Percentiles rank a stretch among this genome's conserved stretches.
phyloP scores from a whole-genome alignment of 1,140 invertebrate genomes.

The Cyclargus thomasi region DNA sequence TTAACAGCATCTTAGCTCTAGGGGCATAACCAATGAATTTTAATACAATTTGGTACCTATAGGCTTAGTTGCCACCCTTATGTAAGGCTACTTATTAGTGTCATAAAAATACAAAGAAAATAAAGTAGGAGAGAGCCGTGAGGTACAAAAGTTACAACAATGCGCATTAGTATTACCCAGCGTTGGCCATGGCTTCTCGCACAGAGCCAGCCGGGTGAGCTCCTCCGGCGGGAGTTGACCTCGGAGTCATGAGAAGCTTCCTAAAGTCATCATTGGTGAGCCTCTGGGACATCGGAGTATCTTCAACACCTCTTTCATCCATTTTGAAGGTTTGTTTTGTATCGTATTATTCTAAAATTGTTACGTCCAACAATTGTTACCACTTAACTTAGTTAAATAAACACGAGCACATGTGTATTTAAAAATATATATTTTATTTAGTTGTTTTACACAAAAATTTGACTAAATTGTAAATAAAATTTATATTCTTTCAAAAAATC shows the following conservation, averaged over 20 bases:
- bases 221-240: constrained; percentile 78
- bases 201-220: constrained; percentile 72
- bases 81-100: too few species aligned
- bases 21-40: too few species aligned
- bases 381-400: neutral
- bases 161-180: constrained; percentile 65
- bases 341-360: neutral
- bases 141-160: too few species aligned
- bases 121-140: too few species aligned
- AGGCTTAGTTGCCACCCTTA: too few species aligned
- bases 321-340: constrained; percentile 31
- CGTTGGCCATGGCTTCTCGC: constrained; percentile 78
- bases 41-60: too few species aligned
- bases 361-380: neutral
- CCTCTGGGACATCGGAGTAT: constrained; percentile 79
- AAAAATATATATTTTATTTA: too few species aligned
- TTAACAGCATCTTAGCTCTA: too few species aligned
- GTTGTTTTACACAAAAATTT: too few species aligned
- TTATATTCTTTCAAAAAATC: too few species aligned
- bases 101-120: too few species aligned
- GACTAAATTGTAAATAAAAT: too few species aligned
- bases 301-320: constrained; percentile 66
- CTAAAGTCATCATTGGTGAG: constrained; percentile 98
- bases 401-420: neutral
- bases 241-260: constrained; percentile 95